These are phyloP conservation scores for Dermatemys mawii DNA, from an alignment of 2,113 vertebrate genomes.

Conservation along the genomic window DNA sequence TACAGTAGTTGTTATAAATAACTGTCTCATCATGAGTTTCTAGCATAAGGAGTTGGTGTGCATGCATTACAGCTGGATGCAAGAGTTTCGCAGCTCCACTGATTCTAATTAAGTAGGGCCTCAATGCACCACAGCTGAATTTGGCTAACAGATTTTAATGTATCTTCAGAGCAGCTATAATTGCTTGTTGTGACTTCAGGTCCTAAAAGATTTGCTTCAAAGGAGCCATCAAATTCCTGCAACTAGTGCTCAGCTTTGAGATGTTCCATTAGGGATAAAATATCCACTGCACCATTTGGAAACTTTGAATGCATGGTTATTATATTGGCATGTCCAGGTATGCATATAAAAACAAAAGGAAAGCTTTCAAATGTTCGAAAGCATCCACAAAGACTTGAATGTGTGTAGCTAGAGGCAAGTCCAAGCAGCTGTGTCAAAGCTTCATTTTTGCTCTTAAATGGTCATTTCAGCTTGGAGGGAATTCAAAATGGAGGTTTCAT, in stretches of 20 bases:
- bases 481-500: not conserved
- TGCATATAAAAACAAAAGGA: not conserved
- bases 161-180: not conserved
- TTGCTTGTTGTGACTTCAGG: not conserved
- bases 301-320: rapidly evolving
- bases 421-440: not conserved
- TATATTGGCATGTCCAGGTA: not conserved
- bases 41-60: not conserved
- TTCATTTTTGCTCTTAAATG: not conserved
- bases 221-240: not conserved
- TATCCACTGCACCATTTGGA: not conserved
- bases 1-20: not conserved
- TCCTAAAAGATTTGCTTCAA: rapidly evolving
- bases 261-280: not conserved
- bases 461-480: not conserved
- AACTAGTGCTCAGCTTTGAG: not conserved
- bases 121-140: not conserved
- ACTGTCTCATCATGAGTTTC: not conserved
- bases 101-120: not conserved
- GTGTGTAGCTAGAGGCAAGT: not conserved
- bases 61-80: not conserved
- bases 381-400: not conserved
- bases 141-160: not conserved
- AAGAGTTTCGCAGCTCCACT: not conserved
- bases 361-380: not conserved